These are phyloP conservation scores for Poecilia picta DNA, from an alignment of 2,797 vertebrate species.

Conservation along the genomic window DNA sequence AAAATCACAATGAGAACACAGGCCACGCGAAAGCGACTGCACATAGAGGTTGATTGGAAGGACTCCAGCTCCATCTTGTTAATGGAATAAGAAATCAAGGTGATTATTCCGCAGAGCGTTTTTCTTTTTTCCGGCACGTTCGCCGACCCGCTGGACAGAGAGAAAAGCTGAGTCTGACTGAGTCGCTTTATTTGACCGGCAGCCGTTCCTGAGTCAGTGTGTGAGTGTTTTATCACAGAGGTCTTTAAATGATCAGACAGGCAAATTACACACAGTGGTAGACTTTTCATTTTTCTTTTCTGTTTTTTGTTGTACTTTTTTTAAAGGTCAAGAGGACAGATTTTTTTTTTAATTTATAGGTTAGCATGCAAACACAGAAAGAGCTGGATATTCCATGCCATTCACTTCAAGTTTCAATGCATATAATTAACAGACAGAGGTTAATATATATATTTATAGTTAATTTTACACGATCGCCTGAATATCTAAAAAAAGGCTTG, in stretches of 20 bases:
- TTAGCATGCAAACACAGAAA: neutral
- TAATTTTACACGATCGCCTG: neutral
- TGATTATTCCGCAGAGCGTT: neutral
- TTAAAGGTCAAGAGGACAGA: neutral
- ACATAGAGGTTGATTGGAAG: neutral
- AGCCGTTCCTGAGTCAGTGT: conserved; percentile 14
- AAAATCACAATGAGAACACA: neutral
- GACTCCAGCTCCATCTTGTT: neutral
- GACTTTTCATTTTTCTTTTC: conserved; percentile 12
- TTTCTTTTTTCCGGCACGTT: neutral
- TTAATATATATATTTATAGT: neutral
- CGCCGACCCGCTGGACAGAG: conserved; percentile 12
- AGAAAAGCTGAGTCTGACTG: conserved; percentile 11
- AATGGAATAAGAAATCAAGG: neutral
- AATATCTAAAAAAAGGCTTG: neutral
- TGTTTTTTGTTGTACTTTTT: neutral
- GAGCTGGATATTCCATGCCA: neutral
- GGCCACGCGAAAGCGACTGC: neutral
- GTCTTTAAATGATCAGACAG: conserved; percentile 4
- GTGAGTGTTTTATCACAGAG: conserved; percentile 1
- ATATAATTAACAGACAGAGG: neutral
- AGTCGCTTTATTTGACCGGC: conserved; percentile 9
- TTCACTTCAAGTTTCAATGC: neutral
- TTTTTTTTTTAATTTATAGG: neutral
- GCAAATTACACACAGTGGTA: conserved; percentile 21